phyloP scores from a whole-genome alignment of 2,797 vertebrate genomes.

The Leuciscus waleckii region DNA sequence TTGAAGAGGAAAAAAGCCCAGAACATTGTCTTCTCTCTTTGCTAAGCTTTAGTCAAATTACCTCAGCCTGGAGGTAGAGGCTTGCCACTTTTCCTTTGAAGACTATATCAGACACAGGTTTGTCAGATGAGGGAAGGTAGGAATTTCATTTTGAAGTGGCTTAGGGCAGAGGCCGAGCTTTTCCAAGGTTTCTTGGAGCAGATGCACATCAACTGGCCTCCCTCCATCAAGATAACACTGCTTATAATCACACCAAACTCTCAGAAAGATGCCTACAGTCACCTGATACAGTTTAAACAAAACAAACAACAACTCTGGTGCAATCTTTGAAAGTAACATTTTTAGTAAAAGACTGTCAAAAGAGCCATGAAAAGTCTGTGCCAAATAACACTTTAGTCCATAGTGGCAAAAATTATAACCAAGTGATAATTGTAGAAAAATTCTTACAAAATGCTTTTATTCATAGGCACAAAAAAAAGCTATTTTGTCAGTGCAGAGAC shows the following conservation, averaged over 20 bases:
- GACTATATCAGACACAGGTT: slow-evolving; percentile 81
- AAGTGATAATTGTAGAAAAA: background rate
- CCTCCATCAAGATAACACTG: slow-evolving; percentile 78
- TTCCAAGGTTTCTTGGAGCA: slow-evolving; percentile 84
- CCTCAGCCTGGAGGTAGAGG: slow-evolving; percentile 44
- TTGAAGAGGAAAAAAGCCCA: background rate
- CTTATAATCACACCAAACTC: slow-evolving; percentile 72
- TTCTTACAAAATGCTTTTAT: background rate
- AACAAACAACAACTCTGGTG: background rate
- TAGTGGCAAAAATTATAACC: background rate
- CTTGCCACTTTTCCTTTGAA: slow-evolving; percentile 84
- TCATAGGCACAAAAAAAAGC: background rate
- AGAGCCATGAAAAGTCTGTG: background rate
- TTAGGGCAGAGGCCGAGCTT: slow-evolving; percentile 75
- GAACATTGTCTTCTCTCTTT: slow-evolving; percentile 37
- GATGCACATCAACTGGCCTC: slow-evolving; percentile 81
- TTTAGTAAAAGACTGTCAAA: background rate
- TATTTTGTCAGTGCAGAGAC: background rate
- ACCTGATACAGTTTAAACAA: background rate
- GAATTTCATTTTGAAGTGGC: slow-evolving; percentile 92
- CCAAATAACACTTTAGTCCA: background rate
- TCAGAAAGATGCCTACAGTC: slow-evolving; percentile 53
- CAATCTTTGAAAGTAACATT: background rate
- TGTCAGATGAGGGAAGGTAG: slow-evolving; percentile 73
- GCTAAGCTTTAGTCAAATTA: slow-evolving; percentile 52